Percentiles rank a stretch among this genome's conserved stretches.
These are phyloP conservation scores for Fulmarus glacialis DNA, from an alignment of 2,113 vertebrate genomes.

Conservation along the genomic window DNA sequence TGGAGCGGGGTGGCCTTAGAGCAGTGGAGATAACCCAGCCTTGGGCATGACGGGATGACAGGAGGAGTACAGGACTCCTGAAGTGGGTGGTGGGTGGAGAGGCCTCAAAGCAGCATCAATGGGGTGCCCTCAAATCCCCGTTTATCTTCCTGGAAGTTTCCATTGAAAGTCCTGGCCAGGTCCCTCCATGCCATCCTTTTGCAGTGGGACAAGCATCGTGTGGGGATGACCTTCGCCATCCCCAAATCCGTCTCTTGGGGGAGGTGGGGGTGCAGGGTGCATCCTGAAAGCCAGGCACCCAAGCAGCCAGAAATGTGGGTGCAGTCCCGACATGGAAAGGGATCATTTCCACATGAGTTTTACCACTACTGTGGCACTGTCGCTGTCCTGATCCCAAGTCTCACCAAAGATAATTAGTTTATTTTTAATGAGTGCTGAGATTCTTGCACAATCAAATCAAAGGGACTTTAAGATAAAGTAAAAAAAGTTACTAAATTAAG, in stretches of 20 bases:
- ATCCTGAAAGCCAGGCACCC: background rate
- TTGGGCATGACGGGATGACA: background rate
- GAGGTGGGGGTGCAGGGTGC: background rate
- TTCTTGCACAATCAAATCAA: conserved; percentile 46
- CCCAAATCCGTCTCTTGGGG: background rate
- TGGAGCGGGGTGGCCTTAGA: background rate
- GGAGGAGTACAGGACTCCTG: background rate
- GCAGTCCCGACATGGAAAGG: background rate
- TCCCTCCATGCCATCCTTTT: background rate
- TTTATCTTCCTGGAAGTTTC: background rate
- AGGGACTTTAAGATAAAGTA: conserved; percentile 32
- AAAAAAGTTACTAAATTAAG: conserved; percentile 41
- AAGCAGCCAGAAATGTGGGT: background rate
- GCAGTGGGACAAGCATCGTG: accelerated
- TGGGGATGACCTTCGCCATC: background rate
- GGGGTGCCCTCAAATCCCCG: background rate
- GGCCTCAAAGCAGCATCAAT: background rate
- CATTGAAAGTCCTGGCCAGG: background rate
- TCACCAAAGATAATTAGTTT: conserved; percentile 41
- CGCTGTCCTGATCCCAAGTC: background rate
- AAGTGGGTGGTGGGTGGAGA: background rate
- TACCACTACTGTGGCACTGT: background rate
- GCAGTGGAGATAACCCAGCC: background rate
- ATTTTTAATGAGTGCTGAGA: conserved; percentile 47
- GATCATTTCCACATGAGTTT: background rate